Base-by-base conservation (phyloP, 2,113 vertebrate genomes). In the Hippocampus comes region DNA sequence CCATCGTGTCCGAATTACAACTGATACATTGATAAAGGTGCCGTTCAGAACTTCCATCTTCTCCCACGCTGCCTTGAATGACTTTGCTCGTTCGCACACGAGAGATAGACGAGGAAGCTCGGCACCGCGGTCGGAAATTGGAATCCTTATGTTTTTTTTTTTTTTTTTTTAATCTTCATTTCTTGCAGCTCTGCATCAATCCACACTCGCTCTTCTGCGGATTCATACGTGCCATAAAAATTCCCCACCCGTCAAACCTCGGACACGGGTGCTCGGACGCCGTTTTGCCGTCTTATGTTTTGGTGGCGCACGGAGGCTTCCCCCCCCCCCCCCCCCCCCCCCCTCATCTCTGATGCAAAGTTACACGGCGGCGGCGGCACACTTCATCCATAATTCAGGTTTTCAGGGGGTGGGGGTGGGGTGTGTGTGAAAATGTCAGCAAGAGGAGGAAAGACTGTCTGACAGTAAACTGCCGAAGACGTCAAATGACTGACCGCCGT, bases 301-400 rank as follows among this genome's bases (percentile, higher is more conserved):
- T 30, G 30, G 30, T 2, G 30, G 30, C 30, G 30, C 30, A 2
- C 30, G 30, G 3, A 4, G 30, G 46, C 41, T 3, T 5, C 73
- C 1, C 46, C 21, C 18, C 23, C 71, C 18, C 23, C 71, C 14
- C n/a, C 42, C 23, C 10, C 4, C 55, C 64, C 14, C n/a, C 42
- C 23, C 10, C 4, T 23, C 64, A 49, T 2, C 27, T 82, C 78
- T 74, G 61, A 78, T 77, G 67, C 46, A 59, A 53, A 74, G 69
- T 56, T 70, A 49, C 18, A 5, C n/a, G 59, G 23, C 18, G n/a
- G 30, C 23, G 21, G 42, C 56, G 14, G 18, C 75, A 68, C 63
- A n/a, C 1, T 41, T 46, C 30, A 66, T 67, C 63, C 63, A 65
- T 65, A 65, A 65, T 78, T 78, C 30, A 73, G 55, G n/a, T 61